phyloP scores from a whole-genome alignment of 2,888 invertebrate species.

The Brachyopa scutellaris region DNA sequence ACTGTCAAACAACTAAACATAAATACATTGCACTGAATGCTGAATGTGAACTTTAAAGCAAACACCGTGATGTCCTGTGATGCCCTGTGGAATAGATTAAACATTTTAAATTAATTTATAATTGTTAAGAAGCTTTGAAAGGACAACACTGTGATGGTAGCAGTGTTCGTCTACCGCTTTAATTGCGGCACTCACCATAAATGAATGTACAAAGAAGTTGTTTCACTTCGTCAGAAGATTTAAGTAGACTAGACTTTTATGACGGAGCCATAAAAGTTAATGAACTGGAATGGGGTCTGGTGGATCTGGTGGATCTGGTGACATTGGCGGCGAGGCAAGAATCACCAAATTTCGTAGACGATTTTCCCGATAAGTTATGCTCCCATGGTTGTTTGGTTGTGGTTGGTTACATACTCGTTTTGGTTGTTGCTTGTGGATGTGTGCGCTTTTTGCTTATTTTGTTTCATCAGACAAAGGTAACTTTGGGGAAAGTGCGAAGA shows the following conservation, averaged over 20 bases:
- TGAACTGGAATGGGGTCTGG: slow-evolving; percentile 29
- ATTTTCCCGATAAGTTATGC: slow-evolving; percentile 49
- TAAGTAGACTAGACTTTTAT: slow-evolving; percentile 32
- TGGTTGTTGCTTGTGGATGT: background rate
- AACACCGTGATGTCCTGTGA: slow-evolving; percentile 19
- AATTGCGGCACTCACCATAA: slow-evolving; percentile 10
- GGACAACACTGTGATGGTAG: background rate
- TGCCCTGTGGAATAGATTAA: slow-evolving; percentile 2
- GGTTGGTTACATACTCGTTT: slow-evolving; percentile 13
- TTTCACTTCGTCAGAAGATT: slow-evolving; percentile 23
- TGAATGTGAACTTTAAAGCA: slow-evolving; percentile 27
- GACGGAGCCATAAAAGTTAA: slow-evolving; percentile 33
- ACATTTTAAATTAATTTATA: slow-evolving; percentile 36
- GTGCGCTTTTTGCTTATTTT: slow-evolving; percentile 5
- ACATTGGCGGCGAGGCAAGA: background rate
- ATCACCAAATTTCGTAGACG: slow-evolving; percentile 32
- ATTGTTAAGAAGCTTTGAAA: slow-evolving; percentile 19
- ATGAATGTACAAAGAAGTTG: slow-evolving; percentile 22
- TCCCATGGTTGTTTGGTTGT: slow-evolving; percentile 20
- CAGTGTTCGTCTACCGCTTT: slow-evolving; percentile 3
- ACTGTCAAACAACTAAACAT: slow-evolving; percentile 26
- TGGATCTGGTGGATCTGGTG: background rate
- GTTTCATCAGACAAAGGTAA: slow-evolving; percentile 14
- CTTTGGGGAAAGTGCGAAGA: slow-evolving; percentile 1
- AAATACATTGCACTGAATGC: slow-evolving; percentile 32